These are phyloP conservation scores for Neotragus moschatus DNA, from an alignment of 2,113 vertebrate species.

Conservation along the genomic window DNA sequence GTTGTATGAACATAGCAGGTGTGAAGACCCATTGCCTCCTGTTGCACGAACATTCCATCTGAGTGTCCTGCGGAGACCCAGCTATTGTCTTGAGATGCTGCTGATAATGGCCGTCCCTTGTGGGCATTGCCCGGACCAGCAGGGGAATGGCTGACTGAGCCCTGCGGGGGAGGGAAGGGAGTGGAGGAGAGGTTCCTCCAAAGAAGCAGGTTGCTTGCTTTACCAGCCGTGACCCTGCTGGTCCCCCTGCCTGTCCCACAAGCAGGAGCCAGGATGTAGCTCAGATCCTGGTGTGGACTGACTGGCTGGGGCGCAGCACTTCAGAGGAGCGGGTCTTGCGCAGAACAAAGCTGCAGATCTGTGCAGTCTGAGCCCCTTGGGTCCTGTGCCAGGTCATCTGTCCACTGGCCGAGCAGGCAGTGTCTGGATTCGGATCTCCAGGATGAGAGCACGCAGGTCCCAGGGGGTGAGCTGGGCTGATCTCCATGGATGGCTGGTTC, in stretches of 20 bases:
- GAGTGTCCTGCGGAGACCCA: rapidly evolving
- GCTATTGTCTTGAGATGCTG: background rate
- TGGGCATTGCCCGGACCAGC: rapidly evolving
- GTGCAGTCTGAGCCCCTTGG: too few species aligned
- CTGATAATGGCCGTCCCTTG: background rate
- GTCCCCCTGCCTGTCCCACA: rapidly evolving
- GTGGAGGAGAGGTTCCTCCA: rapidly evolving
- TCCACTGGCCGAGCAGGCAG: background rate
- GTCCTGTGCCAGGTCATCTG: rapidly evolving
- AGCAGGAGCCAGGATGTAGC: background rate
- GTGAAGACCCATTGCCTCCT: background rate
- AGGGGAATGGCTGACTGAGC: background rate
- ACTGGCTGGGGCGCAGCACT: background rate
- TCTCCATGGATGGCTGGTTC: rapidly evolving
- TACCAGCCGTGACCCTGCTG: background rate
- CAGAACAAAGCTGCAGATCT: rapidly evolving
- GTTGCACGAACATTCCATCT: rapidly evolving
- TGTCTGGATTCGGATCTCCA: background rate
- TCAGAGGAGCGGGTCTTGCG: background rate
- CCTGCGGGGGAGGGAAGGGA: background rate
- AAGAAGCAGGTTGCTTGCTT: background rate
- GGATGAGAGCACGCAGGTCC: rapidly evolving
- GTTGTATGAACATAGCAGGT: rapidly evolving
- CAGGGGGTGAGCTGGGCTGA: background rate
- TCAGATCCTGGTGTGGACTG: background rate